Evolutionary conservation across 2,113 vertebrate genomes (phyloP).

Genomic region (Corythoichthys intestinalis): DNA sequence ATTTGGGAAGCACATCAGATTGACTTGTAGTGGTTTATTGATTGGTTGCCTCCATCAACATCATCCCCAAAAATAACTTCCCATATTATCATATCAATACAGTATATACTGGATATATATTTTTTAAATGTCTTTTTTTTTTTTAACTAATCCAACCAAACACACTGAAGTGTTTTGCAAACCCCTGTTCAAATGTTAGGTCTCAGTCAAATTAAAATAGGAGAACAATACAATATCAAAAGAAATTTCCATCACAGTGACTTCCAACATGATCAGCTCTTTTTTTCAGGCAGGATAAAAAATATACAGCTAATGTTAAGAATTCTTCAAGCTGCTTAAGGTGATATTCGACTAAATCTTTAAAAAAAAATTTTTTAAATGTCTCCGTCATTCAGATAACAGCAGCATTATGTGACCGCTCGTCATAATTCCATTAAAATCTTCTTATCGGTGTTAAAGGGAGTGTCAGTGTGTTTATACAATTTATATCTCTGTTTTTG

Average conservation of each 20-base stretch:
- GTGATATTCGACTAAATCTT: no score
- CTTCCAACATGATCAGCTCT: no score
- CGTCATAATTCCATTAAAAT: no score
- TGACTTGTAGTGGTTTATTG: conserved; percentile 62
- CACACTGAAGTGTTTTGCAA: neutral
- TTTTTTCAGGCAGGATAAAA: no score
- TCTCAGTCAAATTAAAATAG: neutral
- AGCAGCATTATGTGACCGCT: no score
- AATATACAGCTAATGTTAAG: no score
- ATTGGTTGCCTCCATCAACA: conserved; percentile 48
- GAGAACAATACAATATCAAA: neutral
- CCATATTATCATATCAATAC: conserved; percentile 11
- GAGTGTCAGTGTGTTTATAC: no score
- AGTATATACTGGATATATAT: conserved; percentile 15
- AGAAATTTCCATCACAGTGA: neutral
- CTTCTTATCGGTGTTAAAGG: no score
- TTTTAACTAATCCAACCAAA: neutral
- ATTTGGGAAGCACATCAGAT: conserved; percentile 74
- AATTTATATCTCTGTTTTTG: no score
- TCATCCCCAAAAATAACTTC: neutral
- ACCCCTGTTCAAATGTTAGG: neutral
- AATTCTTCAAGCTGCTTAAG: no score
- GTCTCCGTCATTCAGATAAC: no score
- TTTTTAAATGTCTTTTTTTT: neutral
- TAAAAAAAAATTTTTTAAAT: no score